Evolutionary conservation across 2,113 vertebrate genomes (phyloP), one percentile per base, ranked within the genome.

Genomic region (Myrmophylax atrothorax): DNA sequence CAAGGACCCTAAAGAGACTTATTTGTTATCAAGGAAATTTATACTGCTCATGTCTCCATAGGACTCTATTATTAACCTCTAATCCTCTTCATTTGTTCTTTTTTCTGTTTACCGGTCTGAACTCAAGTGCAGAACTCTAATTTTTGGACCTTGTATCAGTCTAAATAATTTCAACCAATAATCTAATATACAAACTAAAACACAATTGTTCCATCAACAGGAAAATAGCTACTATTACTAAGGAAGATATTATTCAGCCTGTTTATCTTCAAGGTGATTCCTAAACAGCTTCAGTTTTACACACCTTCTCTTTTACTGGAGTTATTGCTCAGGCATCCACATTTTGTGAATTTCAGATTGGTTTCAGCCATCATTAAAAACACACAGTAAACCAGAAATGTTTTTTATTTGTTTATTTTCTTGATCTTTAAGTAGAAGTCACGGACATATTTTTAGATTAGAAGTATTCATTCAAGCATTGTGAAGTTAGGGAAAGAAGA

Each of bases 201-300:
- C 62, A 72, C 46, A 87, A 68, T 24, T 84, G 38, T 86, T 63
- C 68, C 9, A n/a, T 90, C 56, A 33, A 90, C 50, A 89, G 87
- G 55, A 90, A 94, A 84, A 95, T 76, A 82, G 79, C 76, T 94
- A 52, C 64, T 46, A 78, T 92, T 84, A 68, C 55, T 79, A 86
- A 63, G 89, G 67, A 85, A 94, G 83, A 88, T 84, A 84, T 87
- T 90, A 83, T 90, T 94, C 82, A 87, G 40, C 70, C 70, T 96
- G 88, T 89, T 94, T 89, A 90, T 37, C 55, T 58, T 74, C 73
- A 89, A 63, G 64, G 82, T 50, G 59, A 79, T 77, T 59, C 80
- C 91, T 83, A 83, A 29, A 70, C 90, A 87, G 74, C 89, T 87
- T 93, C 5, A 23, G 33, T 38, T 91, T 95, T 74, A 93, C 69